A percentile compares a stretch with the other conserved stretches of the same genome.
These are phyloP conservation scores for Leptinotarsa peninsularis DNA, from an alignment of 2,888 invertebrate genomes.

Conservation along the genomic window DNA sequence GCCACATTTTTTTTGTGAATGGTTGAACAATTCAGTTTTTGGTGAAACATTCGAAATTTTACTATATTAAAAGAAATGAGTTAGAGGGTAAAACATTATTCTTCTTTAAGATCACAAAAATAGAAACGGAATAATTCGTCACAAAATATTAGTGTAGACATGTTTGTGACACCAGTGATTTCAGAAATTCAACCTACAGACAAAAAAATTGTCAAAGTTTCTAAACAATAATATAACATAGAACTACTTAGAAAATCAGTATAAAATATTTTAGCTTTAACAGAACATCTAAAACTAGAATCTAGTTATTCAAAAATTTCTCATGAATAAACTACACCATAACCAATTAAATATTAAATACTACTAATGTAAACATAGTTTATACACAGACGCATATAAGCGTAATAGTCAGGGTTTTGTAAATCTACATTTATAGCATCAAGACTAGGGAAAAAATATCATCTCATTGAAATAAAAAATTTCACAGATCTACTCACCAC, in stretches of 20 bases:
- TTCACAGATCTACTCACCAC: not conserved
- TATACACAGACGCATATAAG: slow-evolving; percentile 51
- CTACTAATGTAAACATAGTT: slow-evolving; percentile 52
- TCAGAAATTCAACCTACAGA: slow-evolving; percentile 2
- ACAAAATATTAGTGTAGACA: no score
- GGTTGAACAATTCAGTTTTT: not conserved
- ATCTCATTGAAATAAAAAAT: not conserved
- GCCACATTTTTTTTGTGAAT: not conserved
- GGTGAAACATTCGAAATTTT: not conserved
- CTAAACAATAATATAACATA: not conserved
- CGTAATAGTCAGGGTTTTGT: slow-evolving; percentile 42
- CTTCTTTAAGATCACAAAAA: no score
- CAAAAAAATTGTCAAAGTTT: slow-evolving; percentile 8
- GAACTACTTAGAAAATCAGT: slow-evolving; percentile 31
- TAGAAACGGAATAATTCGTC: no score
- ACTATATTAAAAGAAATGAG: not conserved
- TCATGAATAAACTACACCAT: slow-evolving; percentile 37
- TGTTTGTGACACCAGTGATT: not conserved
- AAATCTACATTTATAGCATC: slow-evolving; percentile 21
- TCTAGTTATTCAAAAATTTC: slow-evolving; percentile 30
- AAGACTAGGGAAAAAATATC: not conserved
- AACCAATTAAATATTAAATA: slow-evolving; percentile 50
- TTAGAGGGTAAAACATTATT: not conserved
- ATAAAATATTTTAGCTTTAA: slow-evolving; percentile 28
- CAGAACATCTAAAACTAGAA: slow-evolving; percentile 31